phyloP scores from a whole-genome alignment of 2,113 vertebrate genomes.

The Oncorhynchus gorbuscha region DNA sequence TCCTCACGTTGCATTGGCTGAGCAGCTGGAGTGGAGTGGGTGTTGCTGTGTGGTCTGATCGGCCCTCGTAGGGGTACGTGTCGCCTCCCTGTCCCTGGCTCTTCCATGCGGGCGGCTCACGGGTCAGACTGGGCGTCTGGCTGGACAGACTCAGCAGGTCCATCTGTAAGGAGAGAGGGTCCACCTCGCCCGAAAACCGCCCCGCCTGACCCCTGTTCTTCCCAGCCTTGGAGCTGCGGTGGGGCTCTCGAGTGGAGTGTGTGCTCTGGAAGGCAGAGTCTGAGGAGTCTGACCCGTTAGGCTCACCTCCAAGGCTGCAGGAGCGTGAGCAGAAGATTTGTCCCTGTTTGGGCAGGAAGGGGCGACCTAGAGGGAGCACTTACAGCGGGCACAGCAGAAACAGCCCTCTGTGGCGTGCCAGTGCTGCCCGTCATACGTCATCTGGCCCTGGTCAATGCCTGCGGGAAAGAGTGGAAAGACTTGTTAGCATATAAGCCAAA shows the following conservation, averaged over 20 bases:
- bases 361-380: slow-evolving; percentile 93
- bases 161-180: slow-evolving; percentile 96
- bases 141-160: slow-evolving; percentile 95
- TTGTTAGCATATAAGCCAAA: no score
- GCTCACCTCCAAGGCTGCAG: slow-evolving; percentile 90
- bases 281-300: slow-evolving; percentile 90
- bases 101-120: slow-evolving; percentile 89
- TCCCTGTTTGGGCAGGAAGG: slow-evolving; percentile 96
- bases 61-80: slow-evolving; percentile 80
- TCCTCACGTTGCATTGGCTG: slow-evolving; percentile 92
- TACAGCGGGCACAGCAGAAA: slow-evolving; percentile 96
- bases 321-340: slow-evolving; percentile 98
- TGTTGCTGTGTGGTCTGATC: slow-evolving; percentile 66
- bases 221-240: slow-evolving; percentile 87
- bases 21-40: slow-evolving; percentile 90
- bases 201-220: slow-evolving; percentile 81
- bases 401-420: slow-evolving; percentile 97
- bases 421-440: slow-evolving; percentile 97
- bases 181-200: slow-evolving; percentile 87
- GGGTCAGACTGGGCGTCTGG: slow-evolving; percentile 89
- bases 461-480: not conserved
- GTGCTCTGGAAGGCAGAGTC: slow-evolving; percentile 96
- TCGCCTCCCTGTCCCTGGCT: slow-evolving; percentile 73
- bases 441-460: slow-evolving; percentile 99
- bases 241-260: slow-evolving; percentile 89